These are phyloP conservation scores for Otis tarda DNA, from an alignment of 2,113 vertebrate genomes.

Conservation along the genomic window DNA sequence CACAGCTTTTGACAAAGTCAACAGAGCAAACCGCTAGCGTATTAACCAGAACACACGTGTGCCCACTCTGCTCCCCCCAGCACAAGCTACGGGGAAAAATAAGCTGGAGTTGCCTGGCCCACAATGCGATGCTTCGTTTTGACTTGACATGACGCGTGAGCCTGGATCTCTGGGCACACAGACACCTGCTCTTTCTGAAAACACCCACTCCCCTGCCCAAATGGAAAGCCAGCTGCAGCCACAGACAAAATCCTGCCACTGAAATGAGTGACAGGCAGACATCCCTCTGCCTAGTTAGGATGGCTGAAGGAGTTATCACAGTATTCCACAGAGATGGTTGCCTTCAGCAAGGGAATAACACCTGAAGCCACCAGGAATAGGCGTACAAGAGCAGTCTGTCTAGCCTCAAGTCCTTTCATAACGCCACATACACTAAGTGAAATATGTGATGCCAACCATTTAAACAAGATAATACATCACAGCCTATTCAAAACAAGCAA, in stretches of 20 bases:
- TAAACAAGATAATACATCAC: neutral
- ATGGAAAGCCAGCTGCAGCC: neutral
- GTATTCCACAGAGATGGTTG: neutral
- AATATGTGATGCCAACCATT: neutral
- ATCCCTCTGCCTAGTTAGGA: neutral
- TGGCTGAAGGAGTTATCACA: neutral
- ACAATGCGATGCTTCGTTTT: neutral
- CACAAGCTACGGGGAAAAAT: neutral
- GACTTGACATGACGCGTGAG: neutral
- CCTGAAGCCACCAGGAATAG: neutral
- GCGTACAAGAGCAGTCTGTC: neutral
- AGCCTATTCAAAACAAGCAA: neutral
- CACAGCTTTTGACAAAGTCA: neutral
- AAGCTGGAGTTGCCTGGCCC: neutral
- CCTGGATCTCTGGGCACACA: neutral
- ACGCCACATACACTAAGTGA: neutral
- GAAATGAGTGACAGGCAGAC: neutral
- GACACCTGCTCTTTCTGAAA: neutral
- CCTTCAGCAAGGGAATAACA: neutral
- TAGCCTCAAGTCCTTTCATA: neutral
- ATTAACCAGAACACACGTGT: rapidly evolving
- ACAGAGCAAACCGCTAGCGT: neutral
- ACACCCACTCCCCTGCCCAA: neutral
- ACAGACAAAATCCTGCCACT: neutral
- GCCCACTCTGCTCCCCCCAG: neutral